Percentiles rank a stretch among this genome's conserved stretches.
phyloP scores from a whole-genome alignment of 2,113 vertebrate genomes.

The Macquaria australasica region DNA sequence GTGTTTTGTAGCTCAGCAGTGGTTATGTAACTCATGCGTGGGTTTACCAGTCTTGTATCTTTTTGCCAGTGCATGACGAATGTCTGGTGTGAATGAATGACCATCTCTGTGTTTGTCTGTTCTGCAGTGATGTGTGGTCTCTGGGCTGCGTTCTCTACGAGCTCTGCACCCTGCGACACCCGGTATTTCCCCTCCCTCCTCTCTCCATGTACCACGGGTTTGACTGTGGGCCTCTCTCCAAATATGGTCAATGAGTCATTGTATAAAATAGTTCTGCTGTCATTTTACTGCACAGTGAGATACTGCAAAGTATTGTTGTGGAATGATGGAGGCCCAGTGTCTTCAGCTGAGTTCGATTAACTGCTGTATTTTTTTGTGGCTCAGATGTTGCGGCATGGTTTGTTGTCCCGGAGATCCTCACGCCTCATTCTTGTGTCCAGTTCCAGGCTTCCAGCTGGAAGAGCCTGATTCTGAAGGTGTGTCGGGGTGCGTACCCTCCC shows the following conservation, averaged over 20 bases:
- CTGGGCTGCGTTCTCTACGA: constrained; percentile 96
- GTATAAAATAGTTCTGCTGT: constrained; percentile 1
- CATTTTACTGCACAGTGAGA: constrained; percentile 17
- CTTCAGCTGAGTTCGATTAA: constrained; percentile 27
- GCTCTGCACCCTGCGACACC: constrained; percentile 92
- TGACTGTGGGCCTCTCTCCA: constrained; percentile 31
- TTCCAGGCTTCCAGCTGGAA: constrained; percentile 96
- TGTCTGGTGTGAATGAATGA: constrained; percentile 59
- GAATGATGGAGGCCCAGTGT: neutral
- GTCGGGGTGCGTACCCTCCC: constrained; percentile 89
- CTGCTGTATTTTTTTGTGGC: constrained; percentile 47
- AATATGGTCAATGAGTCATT: constrained; percentile 17
- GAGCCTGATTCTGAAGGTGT: constrained; percentile 94
- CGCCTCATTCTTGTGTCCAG: constrained; percentile 73
- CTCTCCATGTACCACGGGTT: neutral
- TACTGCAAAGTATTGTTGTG: constrained; percentile 4
- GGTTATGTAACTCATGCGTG: constrained; percentile 21
- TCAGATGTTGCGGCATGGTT: constrained; percentile 11
- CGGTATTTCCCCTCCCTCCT: constrained; percentile 78
- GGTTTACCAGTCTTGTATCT: constrained; percentile 1
- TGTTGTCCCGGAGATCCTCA: constrained; percentile 10
- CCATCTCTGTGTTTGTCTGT: constrained; percentile 48
- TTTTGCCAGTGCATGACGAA: constrained; percentile 28
- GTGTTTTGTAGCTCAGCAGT: constrained; percentile 1
- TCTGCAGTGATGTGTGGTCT: constrained; percentile 95